Evolutionary conservation across 2,113 vertebrate species (phyloP), one percentile per base, ranked within the genome.

Genomic region (Ctenomys sociabilis): DNA sequence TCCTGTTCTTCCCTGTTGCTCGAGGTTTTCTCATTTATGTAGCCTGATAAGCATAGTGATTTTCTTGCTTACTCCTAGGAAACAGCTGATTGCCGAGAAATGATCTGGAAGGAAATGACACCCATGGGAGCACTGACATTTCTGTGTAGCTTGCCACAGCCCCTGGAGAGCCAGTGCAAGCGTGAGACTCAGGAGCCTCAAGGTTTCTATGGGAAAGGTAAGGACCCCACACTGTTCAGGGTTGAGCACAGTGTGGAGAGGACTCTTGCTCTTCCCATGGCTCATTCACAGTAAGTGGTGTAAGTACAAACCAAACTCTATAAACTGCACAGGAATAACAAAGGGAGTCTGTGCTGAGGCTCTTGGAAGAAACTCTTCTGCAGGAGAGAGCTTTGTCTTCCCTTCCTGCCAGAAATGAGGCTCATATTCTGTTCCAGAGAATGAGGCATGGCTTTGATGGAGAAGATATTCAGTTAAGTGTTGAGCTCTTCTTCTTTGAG

Each of bases 51-150:
- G 96, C 72, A 91, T 63, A 89, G 66, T 97, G 91, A 70, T 94
- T 83, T 93, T 73, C 61, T 94, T 96, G 89, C 63, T 96, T 96
- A 89, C 63, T 94, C 49, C 85, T 96, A 97, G 97, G 95, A 91
- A 84, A 73, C 90, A 81, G 73, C 80, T 95, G 45, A 57, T 59
- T 64, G 49, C 73, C 96, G 94, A 77, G 92, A 94, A 83, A 77
- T 77, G 66, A 54, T 82, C 59, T 91, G 91, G 77, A 95, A 72
- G 72, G 85, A 96, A 94, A 35, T 78, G 80, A 83, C 83, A 59
- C 57, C 66, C 19, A 26, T 5, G 32, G 93, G 66, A 95, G 40
- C 64, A 52, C n/a, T 78, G 52, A 80, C 82, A n/a, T 80, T 92
- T 70, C 78, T 85, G 54, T 86, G 59, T 72, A 86, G 64, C 63